Evolutionary conservation across 2,888 invertebrate genomes (phyloP).

Genomic region (Sarcophaga variegata): DNA sequence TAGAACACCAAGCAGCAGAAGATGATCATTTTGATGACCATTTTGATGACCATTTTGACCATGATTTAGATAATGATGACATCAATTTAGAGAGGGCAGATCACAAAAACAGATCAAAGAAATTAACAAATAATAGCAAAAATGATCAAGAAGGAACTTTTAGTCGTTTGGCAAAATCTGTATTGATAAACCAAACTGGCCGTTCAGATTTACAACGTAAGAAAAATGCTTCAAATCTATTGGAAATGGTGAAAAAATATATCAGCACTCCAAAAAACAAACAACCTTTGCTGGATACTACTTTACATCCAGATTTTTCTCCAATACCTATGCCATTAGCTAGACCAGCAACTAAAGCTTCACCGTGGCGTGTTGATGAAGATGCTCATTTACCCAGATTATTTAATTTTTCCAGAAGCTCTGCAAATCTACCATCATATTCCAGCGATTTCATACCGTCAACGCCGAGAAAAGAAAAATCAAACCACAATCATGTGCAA

Average conservation of each 20-base stretch:
- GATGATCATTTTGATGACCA: slow-evolving; percentile 17
- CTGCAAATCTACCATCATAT: slow-evolving; percentile 78
- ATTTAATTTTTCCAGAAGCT: slow-evolving; percentile 77
- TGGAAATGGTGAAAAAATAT: slow-evolving; percentile 75
- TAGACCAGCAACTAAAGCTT: slow-evolving; percentile 57
- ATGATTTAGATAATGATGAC: slow-evolving; percentile 12
- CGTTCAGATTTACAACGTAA: slow-evolving; percentile 30
- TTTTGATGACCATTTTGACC: background rate
- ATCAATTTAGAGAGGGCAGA: slow-evolving; percentile 31
- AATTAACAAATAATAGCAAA: background rate
- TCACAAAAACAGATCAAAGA: background rate
- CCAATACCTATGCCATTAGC: slow-evolving; percentile 70
- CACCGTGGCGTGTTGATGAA: slow-evolving; percentile 80
- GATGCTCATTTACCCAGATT: slow-evolving; percentile 75
- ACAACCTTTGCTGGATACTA: background rate
- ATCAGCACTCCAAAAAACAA: slow-evolving; percentile 76
- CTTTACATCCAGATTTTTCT: slow-evolving; percentile 68
- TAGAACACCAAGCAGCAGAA: slow-evolving; percentile 18
- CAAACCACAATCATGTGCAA: slow-evolving; percentile 9
- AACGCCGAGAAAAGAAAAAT: slow-evolving; percentile 70
- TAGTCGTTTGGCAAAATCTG: slow-evolving; percentile 76
- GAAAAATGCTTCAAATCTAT: slow-evolving; percentile 60
- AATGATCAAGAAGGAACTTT: slow-evolving; percentile 70
- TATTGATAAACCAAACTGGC: slow-evolving; percentile 75
- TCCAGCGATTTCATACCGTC: slow-evolving; percentile 78